Evolutionary conservation across 2,888 invertebrate species (phyloP), one percentile per base, ranked within the genome.

Genomic region (Caenorhabditis zanzibari): DNA sequence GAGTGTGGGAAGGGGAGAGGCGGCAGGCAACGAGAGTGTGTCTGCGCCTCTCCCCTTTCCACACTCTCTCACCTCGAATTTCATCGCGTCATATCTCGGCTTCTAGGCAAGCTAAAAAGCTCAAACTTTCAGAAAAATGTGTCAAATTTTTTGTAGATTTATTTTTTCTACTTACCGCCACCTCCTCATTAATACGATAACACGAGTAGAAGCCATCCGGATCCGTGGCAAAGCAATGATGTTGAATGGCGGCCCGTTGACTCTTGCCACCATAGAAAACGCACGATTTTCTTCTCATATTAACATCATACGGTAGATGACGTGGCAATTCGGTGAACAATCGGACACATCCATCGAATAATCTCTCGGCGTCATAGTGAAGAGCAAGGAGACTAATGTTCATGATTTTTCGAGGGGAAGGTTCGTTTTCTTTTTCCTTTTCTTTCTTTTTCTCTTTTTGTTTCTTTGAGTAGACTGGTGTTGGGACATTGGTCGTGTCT

Each of bases 161-260:
- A n/a, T n/a, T n/a, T n/a, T n/a, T n/a, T n/a, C n/a, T n/a, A n/a
- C 49, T 49, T 19, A 81, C 80, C 58, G 59, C 16, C 0, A 71
- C 63, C 38, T 82, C 81, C 41, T 82, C 56, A 66, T 75, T 72
- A 19, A 82, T 82, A 1, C 82, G 66, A 77, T 72, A 47, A 52
- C 82, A 82, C 41, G 82, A 82, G 49, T 82, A 77, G 41, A 82
- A 38, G 0, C 82, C 82, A 38, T 82, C 82, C 3, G 82, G 44
- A 52, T 82, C 82, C 6, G 82, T 73, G 10, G 52, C 56, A 66
- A 82, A 82, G 10, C 61, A 66, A 24, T 73, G 73, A 54, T 82
- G 76, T 47, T 82, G 76, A 38, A 82, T 32, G 0, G 82, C 82
- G n/a, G 61, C 35, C 26, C 82, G 38, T 4, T 32, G 10, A 47